Evolutionary conservation across 64 coral and sea anemone species (phyloP).

Genomic region (Actinia tenebrosa): DNA sequence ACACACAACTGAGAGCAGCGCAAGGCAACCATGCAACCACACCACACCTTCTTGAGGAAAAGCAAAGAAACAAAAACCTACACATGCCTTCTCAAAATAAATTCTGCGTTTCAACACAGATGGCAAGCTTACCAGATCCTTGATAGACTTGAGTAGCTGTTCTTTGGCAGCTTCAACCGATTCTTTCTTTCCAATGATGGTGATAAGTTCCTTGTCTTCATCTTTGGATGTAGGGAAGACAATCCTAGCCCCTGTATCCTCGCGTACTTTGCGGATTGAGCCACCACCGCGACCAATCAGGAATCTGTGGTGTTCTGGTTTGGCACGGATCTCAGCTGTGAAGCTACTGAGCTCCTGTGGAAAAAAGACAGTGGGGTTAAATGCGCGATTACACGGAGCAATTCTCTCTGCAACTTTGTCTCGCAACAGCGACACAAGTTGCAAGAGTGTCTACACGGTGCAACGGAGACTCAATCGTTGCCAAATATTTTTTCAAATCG

Average conservation of each 20-base stretch:
- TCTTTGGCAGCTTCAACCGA: conserved; percentile 81
- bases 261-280: conserved; percentile 85
- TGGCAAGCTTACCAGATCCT: conserved; percentile 70
- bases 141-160: conserved; percentile 83
- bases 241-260: conserved; percentile 85
- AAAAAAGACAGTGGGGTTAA: not conserved
- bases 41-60: too few species aligned
- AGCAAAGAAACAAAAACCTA: not conserved
- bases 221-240: conserved; percentile 85
- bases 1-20: too few species aligned
- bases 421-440: too few species aligned
- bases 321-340: conserved; percentile 76
- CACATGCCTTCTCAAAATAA: not conserved
- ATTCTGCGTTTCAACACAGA: too few species aligned
- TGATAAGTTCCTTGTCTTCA: conserved; percentile 94
- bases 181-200: conserved; percentile 94
- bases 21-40: too few species aligned
- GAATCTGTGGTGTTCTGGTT: conserved; percentile 87
- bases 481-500: too few species aligned
- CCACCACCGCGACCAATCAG: conserved; percentile 85
- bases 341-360: conserved; percentile 75
- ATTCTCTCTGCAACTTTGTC: not conserved
- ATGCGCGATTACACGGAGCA: not conserved
- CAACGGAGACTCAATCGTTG: too few species aligned
- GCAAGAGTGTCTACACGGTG: too few species aligned